phyloP scores from a whole-genome alignment of 2,113 vertebrate genomes.

The Poeciliopsis retropinna region DNA sequence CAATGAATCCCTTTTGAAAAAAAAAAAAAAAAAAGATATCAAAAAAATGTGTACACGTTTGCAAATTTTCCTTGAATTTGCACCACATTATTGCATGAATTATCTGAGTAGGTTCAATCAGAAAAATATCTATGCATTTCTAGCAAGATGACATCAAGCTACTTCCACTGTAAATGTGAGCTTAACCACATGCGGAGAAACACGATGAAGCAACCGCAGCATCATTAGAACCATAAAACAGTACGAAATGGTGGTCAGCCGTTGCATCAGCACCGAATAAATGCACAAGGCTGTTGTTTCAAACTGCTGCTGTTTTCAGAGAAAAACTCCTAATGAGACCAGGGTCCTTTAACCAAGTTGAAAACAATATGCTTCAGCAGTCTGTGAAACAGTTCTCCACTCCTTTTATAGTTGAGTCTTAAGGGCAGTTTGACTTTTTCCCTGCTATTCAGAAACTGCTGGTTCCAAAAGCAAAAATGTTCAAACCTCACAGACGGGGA shows the following conservation, averaged over 20 bases:
- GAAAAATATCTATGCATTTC: not conserved
- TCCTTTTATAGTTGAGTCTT: no score
- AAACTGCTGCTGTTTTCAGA: not conserved
- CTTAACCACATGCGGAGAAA: not conserved
- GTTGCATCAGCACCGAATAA: not conserved
- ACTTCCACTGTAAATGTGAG: not conserved
- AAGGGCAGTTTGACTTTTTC: no score
- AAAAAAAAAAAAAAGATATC: not conserved
- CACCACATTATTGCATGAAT: not conserved
- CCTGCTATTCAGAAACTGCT: no score
- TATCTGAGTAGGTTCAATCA: not conserved
- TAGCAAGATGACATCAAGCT: not conserved
- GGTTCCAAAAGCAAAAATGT: no score
- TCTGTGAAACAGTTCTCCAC: no score
- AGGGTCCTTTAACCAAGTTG: not conserved
- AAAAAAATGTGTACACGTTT: not conserved
- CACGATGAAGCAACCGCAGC: not conserved
- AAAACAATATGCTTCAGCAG: no score
- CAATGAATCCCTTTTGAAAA: not conserved
- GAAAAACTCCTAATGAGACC: not conserved
- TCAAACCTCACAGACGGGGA: no score
- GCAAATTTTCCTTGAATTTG: not conserved
- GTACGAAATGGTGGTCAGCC: not conserved
- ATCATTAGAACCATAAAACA: not conserved
- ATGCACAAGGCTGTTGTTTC: not conserved